These are phyloP conservation scores for Empidonax traillii DNA, from an alignment of 2,113 vertebrate genomes.

Conservation along the genomic window DNA sequence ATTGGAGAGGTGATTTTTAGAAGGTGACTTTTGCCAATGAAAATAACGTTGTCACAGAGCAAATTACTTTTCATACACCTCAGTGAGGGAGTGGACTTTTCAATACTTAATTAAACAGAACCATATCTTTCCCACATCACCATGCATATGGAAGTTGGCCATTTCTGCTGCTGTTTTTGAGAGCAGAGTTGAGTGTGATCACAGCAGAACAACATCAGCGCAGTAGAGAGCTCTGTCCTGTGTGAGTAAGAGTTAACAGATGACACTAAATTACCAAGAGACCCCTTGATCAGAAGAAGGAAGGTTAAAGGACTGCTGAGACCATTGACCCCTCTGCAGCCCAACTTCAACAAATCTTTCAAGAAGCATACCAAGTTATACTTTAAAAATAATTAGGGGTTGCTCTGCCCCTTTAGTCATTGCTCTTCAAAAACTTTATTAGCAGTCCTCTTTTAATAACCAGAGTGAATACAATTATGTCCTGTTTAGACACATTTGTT, in stretches of 20 bases:
- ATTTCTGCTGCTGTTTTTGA: background rate
- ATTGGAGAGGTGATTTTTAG: background rate
- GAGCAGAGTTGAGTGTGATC: background rate
- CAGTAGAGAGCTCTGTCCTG: background rate
- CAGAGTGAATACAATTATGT: background rate
- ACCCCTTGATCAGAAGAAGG: background rate
- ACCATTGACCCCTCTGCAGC: background rate
- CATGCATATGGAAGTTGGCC: accelerated
- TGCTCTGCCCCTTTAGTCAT: background rate
- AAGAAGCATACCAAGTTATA: background rate
- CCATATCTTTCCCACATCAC: background rate
- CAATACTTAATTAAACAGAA: background rate
- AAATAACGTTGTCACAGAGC: background rate
- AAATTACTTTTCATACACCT: background rate
- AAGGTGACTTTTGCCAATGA: background rate
- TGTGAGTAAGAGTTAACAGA: background rate
- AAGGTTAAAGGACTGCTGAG: background rate
- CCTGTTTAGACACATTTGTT: background rate
- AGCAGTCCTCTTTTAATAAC: background rate
- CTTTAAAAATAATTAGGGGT: background rate
- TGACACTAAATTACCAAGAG: background rate
- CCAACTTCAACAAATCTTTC: background rate
- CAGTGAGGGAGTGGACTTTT: background rate
- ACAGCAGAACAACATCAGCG: background rate
- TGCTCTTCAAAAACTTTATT: background rate